Conservation (phyloP, 2,888 invertebrate genomes). For the Apotomis turbidana region DNA sequence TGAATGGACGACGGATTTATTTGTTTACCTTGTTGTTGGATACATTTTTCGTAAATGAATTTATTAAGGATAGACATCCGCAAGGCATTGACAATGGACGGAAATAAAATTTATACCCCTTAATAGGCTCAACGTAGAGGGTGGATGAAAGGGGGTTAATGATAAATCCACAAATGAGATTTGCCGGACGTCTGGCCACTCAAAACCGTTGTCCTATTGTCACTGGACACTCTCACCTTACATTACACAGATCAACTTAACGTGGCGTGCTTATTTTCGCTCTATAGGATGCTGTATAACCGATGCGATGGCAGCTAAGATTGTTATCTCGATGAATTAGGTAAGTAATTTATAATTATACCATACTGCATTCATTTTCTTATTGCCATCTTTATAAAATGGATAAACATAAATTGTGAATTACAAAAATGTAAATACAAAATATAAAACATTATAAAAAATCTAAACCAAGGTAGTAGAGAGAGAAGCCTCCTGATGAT, state of each 20-base stretch:
- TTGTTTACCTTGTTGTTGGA: slow-evolving; percentile 45
- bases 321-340: slow-evolving; percentile 30
- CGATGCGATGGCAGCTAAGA: slow-evolving; percentile 18
- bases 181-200: slow-evolving; percentile 82
- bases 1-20: slow-evolving; percentile 26
- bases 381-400: too few relatives aligned
- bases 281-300: slow-evolving; percentile 61
- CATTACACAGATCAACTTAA: slow-evolving; percentile 71
- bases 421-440: too few relatives aligned
- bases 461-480: too few relatives aligned
- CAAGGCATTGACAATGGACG: slow-evolving; percentile 69
- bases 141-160: slow-evolving; percentile 82
- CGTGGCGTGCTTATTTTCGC: slow-evolving; percentile 58
- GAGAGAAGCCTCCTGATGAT: too few relatives aligned
- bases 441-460: too few relatives aligned
- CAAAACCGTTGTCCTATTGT: slow-evolving; percentile 77
- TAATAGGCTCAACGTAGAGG: slow-evolving; percentile 79
- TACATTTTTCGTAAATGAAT: slow-evolving; percentile 56
- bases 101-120: slow-evolving; percentile 80
- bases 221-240: slow-evolving; percentile 80
- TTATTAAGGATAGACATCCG: slow-evolving; percentile 72
- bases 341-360: too few relatives aligned
- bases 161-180: slow-evolving; percentile 84
- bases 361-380: too few relatives aligned
- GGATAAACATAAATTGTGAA: too few relatives aligned